A percentile compares a stretch with the other conserved stretches of the same genome.
These are phyloP conservation scores for Zaprionus ghesquierei DNA, from an alignment of 1,140 invertebrate genomes.

Conservation along the genomic window DNA sequence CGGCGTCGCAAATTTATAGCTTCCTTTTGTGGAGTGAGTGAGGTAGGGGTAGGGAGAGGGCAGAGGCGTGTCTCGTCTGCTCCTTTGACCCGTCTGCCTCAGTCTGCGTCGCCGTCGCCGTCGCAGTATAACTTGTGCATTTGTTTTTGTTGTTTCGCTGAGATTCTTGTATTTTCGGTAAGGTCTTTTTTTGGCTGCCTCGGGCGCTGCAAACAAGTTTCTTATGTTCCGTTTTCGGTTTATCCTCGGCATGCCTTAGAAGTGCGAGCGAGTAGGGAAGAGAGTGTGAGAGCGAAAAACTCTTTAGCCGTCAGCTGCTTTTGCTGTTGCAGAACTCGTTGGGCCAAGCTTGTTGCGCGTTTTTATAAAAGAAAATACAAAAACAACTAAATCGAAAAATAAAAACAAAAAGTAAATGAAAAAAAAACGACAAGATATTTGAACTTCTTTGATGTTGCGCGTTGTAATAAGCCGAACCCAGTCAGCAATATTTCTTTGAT, in stretches of 20 bases:
- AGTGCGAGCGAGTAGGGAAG: constrained; percentile 20
- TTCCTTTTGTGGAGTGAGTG: constrained; percentile 16
- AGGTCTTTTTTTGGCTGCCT: constrained; percentile 50
- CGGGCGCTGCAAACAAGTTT: constrained; percentile 70
- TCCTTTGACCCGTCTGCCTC: constrained; percentile 73
- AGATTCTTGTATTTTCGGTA: constrained; percentile 54
- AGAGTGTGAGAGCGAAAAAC: constrained; percentile 30
- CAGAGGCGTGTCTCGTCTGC: constrained; percentile 40
- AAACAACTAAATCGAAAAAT: constrained; percentile 6
- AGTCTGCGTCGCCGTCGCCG: background rate
- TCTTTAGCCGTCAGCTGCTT: constrained; percentile 60
- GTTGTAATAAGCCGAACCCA: constrained; percentile 39
- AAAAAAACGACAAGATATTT: constrained; percentile 4
- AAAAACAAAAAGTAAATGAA: constrained; percentile 10
- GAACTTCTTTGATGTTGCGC: constrained; percentile 51
- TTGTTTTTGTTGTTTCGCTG: constrained; percentile 28
- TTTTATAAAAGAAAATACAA: constrained; percentile 44
- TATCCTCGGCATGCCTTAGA: constrained; percentile 8
- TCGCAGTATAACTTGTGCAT: constrained; percentile 19
- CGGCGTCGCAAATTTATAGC: constrained; percentile 64
- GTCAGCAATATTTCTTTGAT: constrained; percentile 13
- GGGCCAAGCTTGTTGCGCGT: constrained; percentile 61
- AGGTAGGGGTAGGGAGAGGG: background rate
- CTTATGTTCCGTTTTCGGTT: constrained; percentile 58
- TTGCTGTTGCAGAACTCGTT: constrained; percentile 60